Conservation (phyloP, 2,888 invertebrate species). For the Aphrophora alni region DNA sequence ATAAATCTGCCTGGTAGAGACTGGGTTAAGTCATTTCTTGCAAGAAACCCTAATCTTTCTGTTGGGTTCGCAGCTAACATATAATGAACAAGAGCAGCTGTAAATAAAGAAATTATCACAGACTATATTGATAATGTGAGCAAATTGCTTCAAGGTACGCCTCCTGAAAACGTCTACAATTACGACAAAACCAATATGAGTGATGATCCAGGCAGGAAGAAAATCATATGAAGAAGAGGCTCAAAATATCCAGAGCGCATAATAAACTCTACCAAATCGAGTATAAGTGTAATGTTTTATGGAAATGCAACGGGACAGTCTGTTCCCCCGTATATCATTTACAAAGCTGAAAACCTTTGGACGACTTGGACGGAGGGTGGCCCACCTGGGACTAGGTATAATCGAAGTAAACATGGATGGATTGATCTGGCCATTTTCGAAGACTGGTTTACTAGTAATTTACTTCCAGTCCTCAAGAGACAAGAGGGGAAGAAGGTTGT, state of each 20-base stretch:
- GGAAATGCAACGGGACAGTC: slow-evolving; percentile 55
- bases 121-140: slow-evolving; percentile 26
- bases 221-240: slow-evolving; percentile 50
- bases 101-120: slow-evolving; percentile 26
- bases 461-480: slow-evolving; percentile 45
- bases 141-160: slow-evolving; percentile 38
- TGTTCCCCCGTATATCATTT: slow-evolving; percentile 57
- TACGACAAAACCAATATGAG: slow-evolving; percentile 54
- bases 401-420: slow-evolving; percentile 56
- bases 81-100: slow-evolving; percentile 24
- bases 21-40: slow-evolving; percentile 41
- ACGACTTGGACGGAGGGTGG: slow-evolving; percentile 56
- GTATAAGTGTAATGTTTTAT: slow-evolving; percentile 55
- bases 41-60: slow-evolving; percentile 21
- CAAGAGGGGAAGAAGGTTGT: slow-evolving; percentile 39
- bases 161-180: slow-evolving; percentile 51
- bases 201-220: slow-evolving; percentile 54
- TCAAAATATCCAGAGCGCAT: slow-evolving; percentile 54
- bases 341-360: slow-evolving; percentile 56
- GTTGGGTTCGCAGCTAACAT: slow-evolving; percentile 29
- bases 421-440: slow-evolving; percentile 54
- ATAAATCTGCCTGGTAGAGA: slow-evolving; percentile 50
- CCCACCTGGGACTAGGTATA: slow-evolving; percentile 55
- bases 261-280: slow-evolving; percentile 52
- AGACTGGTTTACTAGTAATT: slow-evolving; percentile 52